These are phyloP conservation scores for Dicrurus megarhynchus DNA, from an alignment of 2,113 vertebrate genomes.

Conservation along the genomic window DNA sequence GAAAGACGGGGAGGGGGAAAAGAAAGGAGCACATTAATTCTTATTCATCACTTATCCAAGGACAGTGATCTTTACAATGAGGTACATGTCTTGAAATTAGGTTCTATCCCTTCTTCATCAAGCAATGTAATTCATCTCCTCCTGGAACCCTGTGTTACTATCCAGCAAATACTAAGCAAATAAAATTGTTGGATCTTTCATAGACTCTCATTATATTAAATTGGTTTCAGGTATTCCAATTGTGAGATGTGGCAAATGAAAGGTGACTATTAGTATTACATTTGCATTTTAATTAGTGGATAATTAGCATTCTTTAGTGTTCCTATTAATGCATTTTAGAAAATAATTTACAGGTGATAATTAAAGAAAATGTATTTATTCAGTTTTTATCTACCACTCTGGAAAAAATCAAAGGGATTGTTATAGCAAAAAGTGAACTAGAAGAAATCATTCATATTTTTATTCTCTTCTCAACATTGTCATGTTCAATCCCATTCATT, in stretches of 20 bases:
- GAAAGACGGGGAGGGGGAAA: rapidly evolving
- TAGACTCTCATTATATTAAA: background rate
- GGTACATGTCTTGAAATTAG: background rate
- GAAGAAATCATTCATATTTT: background rate
- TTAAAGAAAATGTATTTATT: background rate
- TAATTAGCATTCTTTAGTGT: background rate
- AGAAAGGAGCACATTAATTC: background rate
- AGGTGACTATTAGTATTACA: background rate
- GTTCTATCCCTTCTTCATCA: background rate
- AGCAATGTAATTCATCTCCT: background rate
- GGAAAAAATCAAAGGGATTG: background rate
- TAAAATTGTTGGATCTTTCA: background rate
- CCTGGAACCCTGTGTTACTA: background rate
- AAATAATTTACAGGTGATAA: slow-evolving; percentile 6
- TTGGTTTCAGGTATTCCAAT: background rate
- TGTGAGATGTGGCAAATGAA: background rate
- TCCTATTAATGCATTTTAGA: background rate
- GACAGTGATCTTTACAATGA: background rate
- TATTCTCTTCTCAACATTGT: background rate
- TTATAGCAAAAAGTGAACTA: background rate
- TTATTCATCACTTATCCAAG: background rate
- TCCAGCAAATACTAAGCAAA: background rate
- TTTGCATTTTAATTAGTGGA: slow-evolving; percentile 19
- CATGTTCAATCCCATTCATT: background rate
- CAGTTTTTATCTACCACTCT: background rate